Evolutionary conservation across 2,113 vertebrate species (phyloP), one percentile per base, ranked within the genome.

Genomic region (Ancistrus triradiatus): DNA sequence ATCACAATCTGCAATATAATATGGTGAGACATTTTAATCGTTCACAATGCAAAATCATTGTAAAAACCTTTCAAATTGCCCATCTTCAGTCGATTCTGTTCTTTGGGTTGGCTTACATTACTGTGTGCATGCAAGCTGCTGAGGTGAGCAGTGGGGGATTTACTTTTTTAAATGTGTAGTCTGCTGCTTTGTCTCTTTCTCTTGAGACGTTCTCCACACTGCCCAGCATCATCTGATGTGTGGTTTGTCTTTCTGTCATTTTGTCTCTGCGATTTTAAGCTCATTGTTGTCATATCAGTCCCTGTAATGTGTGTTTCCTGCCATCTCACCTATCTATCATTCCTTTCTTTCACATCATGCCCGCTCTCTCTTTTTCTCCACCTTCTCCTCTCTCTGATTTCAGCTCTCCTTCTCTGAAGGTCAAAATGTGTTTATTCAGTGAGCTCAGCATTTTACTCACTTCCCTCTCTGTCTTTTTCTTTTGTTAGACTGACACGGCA

Each of bases 241-340:
- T 80, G n/a, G n/a, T n/a, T n/a, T n/a, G n/a, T n/a, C 79, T 56
- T 62, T 79, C 77, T 78, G 77, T 78, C 75, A 76, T 60, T 79
- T 78, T 78, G 78, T 73, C 73, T 80, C 69, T 71, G 63, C 65
- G 52, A 78, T 73, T 80, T 69, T 60, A 51, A 46, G 64, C 66
- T 72, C 62, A 47, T 73, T 73, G 68, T n/a, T 47, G 53, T 69
- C 77, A 72, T 69, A 78, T 84, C 78, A 75, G 79, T 88, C 81
- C 84, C 73, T 77, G 55, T 77, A 70, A 78, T 35, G 50, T 66
- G 22, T 7, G 70, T 79, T 78, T 78, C 68, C 69, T 63, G 76
- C 75, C 81, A 75, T 61, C 73, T 73, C 56, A 72, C n/a, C n/a
- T n/a, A n/a, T 80, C 47, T 74, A 69, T 80, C 74, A 75, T 33